Evolutionary conservation across 2,113 vertebrate species (phyloP), one percentile per base, ranked within the genome.

Genomic region (Gadus chalcogrammus): DNA sequence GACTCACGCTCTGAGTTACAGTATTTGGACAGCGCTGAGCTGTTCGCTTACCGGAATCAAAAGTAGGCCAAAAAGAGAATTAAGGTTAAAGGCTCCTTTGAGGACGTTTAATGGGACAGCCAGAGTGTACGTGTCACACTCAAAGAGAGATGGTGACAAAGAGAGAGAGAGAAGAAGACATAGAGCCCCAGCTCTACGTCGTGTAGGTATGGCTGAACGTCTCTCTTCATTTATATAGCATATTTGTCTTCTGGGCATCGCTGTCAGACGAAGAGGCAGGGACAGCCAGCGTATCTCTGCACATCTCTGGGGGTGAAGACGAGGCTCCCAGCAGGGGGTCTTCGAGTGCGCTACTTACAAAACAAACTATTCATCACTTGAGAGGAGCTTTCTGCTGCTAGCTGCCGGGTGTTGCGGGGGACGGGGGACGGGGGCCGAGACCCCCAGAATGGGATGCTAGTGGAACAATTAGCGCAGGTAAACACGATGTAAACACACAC

Each of bases 401-500:
- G 31, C 31, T 35, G 6, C 31, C 35, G 38, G 78, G 70, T 61
- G 60, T 75, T 22, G 11, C 62, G 76, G 42, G 28, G 6, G 68
- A 76, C 69, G 67, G 81, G 79, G 55, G 86, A 86, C 81, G 79
- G 82, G 79, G 86, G 64, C 1, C 53, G 82, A 82, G 79, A 78
- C 62, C 75, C 31, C 67, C 82, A 73, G 73, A 76, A 62, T 72
- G 73, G 80, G 77, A 87, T 83, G 82, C 76, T 80, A 68, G 53
- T 67, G 78, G 78, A 81, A 76, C 84, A 86, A 89, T 88, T 87
- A 88, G 69, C 6, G 67, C 72, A 86, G 71, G 82, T 85, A 88
- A 90, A 89, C 84, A 90, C 69, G 72, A 86, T 11, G 84, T 82
- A 87, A 91, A 92, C 80, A 88, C 81, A 85, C 88, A 87, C 91